Conservation (phyloP, 1,140 invertebrate species). For the Mylabris phalerata region DNA sequence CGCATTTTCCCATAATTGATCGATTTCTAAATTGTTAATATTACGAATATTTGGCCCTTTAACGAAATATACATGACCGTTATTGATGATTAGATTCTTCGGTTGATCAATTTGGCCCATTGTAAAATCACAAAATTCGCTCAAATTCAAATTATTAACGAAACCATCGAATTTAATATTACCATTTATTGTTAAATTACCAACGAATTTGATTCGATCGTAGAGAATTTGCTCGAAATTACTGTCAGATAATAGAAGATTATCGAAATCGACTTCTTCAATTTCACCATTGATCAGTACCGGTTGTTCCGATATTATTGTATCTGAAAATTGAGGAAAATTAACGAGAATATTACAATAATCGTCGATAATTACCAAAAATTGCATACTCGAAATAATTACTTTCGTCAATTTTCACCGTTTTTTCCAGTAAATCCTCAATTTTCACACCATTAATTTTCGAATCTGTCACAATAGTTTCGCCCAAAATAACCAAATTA, state of each 20-base stretch:
- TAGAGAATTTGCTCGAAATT: constrained; percentile 9
- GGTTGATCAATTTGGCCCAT: constrained; percentile 3
- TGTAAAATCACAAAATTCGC: constrained; percentile 21
- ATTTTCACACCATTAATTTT: constrained; percentile 40
- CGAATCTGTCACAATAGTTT: too few relatives aligned
- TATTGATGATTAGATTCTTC: constrained; percentile 17
- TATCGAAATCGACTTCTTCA: constrained; percentile 34
- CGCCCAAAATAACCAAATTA: too few relatives aligned
- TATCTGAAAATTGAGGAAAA: background rate
- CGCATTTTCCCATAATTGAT: constrained; percentile 21
- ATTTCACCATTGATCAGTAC: constrained; percentile 28
- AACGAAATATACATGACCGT: constrained; percentile 28
- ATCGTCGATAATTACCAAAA: constrained; percentile 38
- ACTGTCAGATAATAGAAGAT: constrained; percentile 14
- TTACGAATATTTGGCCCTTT: constrained; percentile 28
- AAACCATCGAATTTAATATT: constrained; percentile 17
- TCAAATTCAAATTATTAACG: constrained; percentile 26
- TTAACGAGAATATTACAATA: background rate
- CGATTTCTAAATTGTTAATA: constrained; percentile 18
- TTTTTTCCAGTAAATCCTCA: constrained; percentile 33
- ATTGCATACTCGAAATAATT: constrained; percentile 34
- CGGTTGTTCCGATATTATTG: constrained; percentile 3
- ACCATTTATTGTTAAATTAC: constrained; percentile 26
- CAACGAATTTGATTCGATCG: constrained; percentile 26
- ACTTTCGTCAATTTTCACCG: constrained; percentile 40